A percentile compares a stretch with the other conserved stretches of the same genome.
Evolutionary conservation across 2,113 vertebrate genomes (phyloP).

Genomic region (Python bivittatus): DNA sequence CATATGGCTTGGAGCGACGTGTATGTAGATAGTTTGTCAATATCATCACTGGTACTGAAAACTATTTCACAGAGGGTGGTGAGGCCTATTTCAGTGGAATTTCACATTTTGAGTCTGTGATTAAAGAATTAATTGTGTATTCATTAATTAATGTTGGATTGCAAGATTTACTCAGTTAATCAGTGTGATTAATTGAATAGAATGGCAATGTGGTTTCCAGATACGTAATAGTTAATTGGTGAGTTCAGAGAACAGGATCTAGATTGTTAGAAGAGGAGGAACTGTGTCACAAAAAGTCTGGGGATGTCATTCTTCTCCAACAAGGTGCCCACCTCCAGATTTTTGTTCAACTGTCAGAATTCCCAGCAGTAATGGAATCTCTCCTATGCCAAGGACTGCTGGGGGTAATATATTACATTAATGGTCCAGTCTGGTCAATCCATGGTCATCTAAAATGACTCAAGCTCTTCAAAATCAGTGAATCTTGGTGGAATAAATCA

Average conservation of each 20-base stretch:
- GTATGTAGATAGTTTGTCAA: not conserved
- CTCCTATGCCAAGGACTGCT: not conserved
- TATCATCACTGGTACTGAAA: not conserved
- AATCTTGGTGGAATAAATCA: not conserved
- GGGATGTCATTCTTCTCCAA: not conserved
- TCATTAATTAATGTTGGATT: not conserved
- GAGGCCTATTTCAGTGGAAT: not conserved
- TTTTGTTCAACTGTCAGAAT: not conserved
- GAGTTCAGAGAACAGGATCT: not conserved
- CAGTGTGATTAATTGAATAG: slow-evolving; percentile 5
- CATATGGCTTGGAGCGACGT: not conserved
- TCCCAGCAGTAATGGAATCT: not conserved
- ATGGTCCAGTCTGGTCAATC: too few relatives aligned
- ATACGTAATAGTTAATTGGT: not conserved
- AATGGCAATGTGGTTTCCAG: not conserved
- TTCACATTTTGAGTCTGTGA: slow-evolving; percentile 10
- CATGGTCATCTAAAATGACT: not conserved
- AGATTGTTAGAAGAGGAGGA: not conserved
- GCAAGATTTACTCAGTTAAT: not conserved
- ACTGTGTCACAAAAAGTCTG: not conserved
- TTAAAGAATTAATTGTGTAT: not conserved
- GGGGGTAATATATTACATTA: not conserved
- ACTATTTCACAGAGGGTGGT: not conserved
- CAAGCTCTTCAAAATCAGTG: not conserved
- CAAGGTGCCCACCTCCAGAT: not conserved